These are phyloP conservation scores for Lymantria monacha DNA, from an alignment of 2,888 invertebrate species.

Conservation along the genomic window DNA sequence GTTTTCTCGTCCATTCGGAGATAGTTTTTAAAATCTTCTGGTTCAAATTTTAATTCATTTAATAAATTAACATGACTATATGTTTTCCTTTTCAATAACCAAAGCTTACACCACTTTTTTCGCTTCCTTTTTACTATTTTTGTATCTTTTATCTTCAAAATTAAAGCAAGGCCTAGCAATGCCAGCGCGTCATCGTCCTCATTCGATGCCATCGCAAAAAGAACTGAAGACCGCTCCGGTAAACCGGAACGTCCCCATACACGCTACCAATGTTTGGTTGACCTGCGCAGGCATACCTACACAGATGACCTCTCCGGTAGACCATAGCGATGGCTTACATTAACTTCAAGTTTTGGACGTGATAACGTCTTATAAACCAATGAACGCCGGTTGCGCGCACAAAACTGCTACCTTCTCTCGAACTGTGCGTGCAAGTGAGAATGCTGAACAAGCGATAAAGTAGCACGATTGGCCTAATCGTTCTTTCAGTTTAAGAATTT, in stretches of 20 bases:
- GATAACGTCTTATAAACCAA: too few species aligned
- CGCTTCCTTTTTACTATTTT: constrained; percentile 6
- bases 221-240: constrained; percentile 28
- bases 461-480: too few species aligned
- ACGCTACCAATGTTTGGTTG: constrained; percentile 22
- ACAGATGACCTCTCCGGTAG: constrained; percentile 18
- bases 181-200: constrained; percentile 24
- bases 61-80: constrained; percentile 20
- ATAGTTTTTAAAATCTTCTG: constrained; percentile 15
- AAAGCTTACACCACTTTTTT: constrained; percentile 23
- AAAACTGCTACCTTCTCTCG: too few species aligned
- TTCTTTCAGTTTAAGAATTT: too few species aligned
- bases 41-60: constrained; percentile 22
- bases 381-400: too few species aligned
- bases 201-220: constrained; percentile 28
- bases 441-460: too few species aligned
- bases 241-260: constrained; percentile 23
- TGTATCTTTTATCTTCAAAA: constrained; percentile 20
- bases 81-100: constrained; percentile 19
- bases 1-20: background rate
- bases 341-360: too few species aligned
- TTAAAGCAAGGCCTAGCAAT: constrained; percentile 23
- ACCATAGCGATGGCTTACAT: constrained; percentile 11
- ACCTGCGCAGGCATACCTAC: constrained; percentile 26
- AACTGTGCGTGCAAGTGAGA: too few species aligned